Evolutionary conservation across 1,140 invertebrate genomes (phyloP), one percentile per base, ranked within the genome.

Genomic region (Arctopsyche grandis): DNA sequence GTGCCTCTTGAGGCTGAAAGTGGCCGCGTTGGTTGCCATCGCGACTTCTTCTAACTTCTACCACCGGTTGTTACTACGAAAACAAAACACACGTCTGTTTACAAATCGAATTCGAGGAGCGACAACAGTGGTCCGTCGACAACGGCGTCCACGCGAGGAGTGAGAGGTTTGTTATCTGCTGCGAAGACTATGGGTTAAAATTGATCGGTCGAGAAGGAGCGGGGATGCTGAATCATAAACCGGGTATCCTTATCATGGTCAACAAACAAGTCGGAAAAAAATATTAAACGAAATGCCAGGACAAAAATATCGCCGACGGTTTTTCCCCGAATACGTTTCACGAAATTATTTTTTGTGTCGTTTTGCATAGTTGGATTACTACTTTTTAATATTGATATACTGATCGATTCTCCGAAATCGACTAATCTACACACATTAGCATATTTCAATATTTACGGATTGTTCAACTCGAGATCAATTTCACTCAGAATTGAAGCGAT

Each of bases 1-100:
- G 74, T 86, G 85, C 63, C 83, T 86, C 79, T 88, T 88, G 14
- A 84, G 83, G 0, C 21, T 69, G 10, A 43, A 9, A 14, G 21
- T 43, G n/a, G 60, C n/a, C n/a, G 29, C 22, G 12, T 69, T 44
- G 19, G 74, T 7, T 16, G 52, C 74, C 74, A 76, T 76, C 24
- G 46, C 19, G 70, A 19, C 21, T 60, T 19, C 1, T 9, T 22
- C 58, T 60, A 38, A 1, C 58, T 60, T 60, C 58, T 21, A 10
- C 7, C 9, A 10, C 58, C 24, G 21, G 3, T 52, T 4, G 10
- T 52, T 3, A 52, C 16, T 52, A 52, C 48, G 12, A 52, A 52
- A 3, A 52, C 48, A 52, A 52, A 5, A 52, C 12, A 52, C 16
- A 52, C 3, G 48, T 14, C 16, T 52, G n/a, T 14, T 52, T 52